Percentiles rank a stretch among this genome's conserved stretches.
Conservation (phyloP, 2,113 vertebrate species). For the Mus pahari region DNA sequence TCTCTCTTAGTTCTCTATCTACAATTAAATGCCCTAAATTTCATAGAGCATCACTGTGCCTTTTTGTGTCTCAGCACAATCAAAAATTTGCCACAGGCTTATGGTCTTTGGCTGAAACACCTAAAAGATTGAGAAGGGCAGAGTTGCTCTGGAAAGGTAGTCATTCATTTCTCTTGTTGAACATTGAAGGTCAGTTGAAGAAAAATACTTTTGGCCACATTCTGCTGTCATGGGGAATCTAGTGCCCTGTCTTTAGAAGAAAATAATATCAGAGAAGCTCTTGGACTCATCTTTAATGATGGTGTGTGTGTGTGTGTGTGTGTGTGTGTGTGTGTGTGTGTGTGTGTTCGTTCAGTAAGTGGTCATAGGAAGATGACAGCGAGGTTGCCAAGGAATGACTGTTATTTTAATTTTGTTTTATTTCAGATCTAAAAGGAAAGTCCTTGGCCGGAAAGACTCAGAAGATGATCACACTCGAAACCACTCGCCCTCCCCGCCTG, state of each 20-base stretch:
- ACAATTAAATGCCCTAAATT: background rate
- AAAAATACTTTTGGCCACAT: background rate
- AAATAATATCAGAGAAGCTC: background rate
- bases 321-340: background rate
- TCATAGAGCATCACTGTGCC: background rate
- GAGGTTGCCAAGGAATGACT: background rate
- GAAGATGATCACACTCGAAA: constrained; percentile 92
- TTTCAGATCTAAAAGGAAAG: constrained; percentile 96
- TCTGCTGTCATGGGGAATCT: background rate
- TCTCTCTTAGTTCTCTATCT: constrained; percentile 1
- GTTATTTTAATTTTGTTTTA: constrained; percentile 41
- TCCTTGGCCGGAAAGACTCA: constrained; percentile 96
- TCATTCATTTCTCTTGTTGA: background rate
- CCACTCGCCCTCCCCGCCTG: constrained; percentile 92
- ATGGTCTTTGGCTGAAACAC: too few relatives aligned
- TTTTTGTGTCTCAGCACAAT: background rate
- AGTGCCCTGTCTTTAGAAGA: background rate
- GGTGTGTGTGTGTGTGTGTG: background rate
- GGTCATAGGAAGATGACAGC: background rate
- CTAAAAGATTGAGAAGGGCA: background rate
- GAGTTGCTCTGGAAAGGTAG: background rate
- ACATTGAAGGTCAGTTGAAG: background rate
- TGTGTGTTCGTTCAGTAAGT: too few relatives aligned
- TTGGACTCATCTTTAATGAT: too few relatives aligned
- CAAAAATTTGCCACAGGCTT: background rate